Conservation (phyloP, 2,797 vertebrate genomes). For the Siniperca obscura region DNA sequence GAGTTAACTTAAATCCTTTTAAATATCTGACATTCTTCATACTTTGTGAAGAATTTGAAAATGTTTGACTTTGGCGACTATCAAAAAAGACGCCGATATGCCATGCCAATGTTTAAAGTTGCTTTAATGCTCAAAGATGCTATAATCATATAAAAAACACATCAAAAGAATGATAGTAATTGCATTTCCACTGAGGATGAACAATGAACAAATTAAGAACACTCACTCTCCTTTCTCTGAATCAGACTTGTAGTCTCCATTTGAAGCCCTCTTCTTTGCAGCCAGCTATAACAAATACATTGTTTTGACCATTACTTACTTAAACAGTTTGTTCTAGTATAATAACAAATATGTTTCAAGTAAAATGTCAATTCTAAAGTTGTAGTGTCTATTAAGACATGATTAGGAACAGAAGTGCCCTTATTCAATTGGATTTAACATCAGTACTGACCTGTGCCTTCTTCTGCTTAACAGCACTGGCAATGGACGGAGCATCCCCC, state of each 20-base stretch:
- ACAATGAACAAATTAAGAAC: constrained; percentile 2
- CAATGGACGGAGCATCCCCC: constrained; percentile 89
- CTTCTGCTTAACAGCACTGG: constrained; percentile 91
- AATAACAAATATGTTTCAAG: constrained; percentile 5
- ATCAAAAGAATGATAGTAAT: constrained; percentile 7
- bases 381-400: background rate
- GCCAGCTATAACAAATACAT: constrained; percentile 81
- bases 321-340: background rate
- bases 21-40: background rate
- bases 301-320: constrained; percentile 1
- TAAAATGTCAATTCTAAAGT: background rate
- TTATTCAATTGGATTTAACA: background rate
- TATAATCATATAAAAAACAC: background rate
- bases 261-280: constrained; percentile 86
- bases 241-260: constrained; percentile 89
- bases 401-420: background rate
- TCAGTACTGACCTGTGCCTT: constrained; percentile 90
- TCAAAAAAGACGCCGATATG: background rate
- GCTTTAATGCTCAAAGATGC: background rate
- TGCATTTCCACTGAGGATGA: constrained; percentile 19
- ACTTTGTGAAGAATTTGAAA: background rate
- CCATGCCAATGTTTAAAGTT: background rate
- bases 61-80: background rate
- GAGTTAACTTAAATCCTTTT: constrained; percentile 11
- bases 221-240: constrained; percentile 98